Evolutionary conservation across 1,140 invertebrate species (phyloP).

Genomic region (Papilio polyxenes): DNA sequence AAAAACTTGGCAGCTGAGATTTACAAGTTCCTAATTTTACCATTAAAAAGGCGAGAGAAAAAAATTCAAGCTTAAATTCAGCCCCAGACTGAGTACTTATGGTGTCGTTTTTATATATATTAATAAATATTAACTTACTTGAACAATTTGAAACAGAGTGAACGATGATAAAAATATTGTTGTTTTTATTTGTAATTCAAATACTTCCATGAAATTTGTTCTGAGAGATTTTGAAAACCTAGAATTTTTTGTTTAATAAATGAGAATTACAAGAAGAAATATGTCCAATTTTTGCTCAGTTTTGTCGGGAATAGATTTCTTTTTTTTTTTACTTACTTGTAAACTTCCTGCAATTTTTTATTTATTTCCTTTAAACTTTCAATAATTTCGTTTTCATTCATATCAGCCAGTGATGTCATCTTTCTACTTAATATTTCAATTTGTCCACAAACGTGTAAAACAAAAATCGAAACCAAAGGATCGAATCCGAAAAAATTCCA

Average conservation of each 20-base stretch:
- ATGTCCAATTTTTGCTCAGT: too few species aligned
- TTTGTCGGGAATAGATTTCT: not conserved
- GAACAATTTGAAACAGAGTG: slow-evolving; percentile 54
- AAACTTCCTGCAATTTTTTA: slow-evolving; percentile 53
- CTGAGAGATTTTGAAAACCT: slow-evolving; percentile 51
- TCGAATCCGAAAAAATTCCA: slow-evolving; percentile 53
- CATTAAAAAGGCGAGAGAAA: too few species aligned
- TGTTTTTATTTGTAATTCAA: slow-evolving; percentile 60
- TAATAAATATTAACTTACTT: slow-evolving; percentile 44
- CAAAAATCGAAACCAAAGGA: slow-evolving; percentile 54
- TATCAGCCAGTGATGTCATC: slow-evolving; percentile 40
- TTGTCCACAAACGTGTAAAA: slow-evolving; percentile 54
- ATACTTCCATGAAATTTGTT: slow-evolving; percentile 51
- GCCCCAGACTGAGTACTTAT: slow-evolving; percentile 31
- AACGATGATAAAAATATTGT: slow-evolving; percentile 56
- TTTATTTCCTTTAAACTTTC: slow-evolving; percentile 40
- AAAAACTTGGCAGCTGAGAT: too few species aligned
- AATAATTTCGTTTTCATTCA: slow-evolving; percentile 1
- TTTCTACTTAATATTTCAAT: slow-evolving; percentile 46
- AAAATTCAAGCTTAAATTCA: too few species aligned
- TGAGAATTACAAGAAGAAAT: too few species aligned
- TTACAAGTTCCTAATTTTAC: too few species aligned
- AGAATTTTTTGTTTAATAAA: slow-evolving; percentile 26
- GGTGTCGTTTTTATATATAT: not conserved
- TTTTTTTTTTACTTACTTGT: slow-evolving; percentile 47